Conservation (phyloP, 2,888 invertebrate genomes). For the Conomelus anceps region DNA sequence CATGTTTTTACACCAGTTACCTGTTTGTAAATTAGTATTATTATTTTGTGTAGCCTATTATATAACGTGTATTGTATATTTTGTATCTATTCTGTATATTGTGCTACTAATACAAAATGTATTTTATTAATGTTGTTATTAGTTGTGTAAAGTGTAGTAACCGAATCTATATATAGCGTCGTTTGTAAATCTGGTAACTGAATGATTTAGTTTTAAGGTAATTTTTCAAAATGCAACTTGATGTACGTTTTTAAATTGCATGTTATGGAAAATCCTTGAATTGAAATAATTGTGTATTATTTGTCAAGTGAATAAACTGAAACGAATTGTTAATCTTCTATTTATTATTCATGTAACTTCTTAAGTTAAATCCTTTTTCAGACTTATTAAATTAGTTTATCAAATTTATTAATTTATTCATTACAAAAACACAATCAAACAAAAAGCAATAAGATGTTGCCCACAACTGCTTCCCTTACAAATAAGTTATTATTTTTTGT, state of each 20-base stretch:
- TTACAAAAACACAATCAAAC: no score
- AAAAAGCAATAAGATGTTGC: no score
- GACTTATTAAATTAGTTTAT: neutral
- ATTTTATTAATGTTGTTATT: neutral
- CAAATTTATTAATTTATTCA: no score
- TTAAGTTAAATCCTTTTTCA: neutral
- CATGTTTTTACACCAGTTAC: neutral
- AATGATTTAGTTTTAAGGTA: neutral
- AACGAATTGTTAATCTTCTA: neutral
- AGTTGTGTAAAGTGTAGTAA: neutral
- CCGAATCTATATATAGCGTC: neutral
- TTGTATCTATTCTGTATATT: neutral
- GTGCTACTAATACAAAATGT: neutral
- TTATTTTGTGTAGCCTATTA: neutral
- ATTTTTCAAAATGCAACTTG: neutral
- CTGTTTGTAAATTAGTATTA: neutral
- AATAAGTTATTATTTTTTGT: no score
- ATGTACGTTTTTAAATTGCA: neutral
- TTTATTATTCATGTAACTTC: neutral
- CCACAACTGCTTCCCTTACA: no score
- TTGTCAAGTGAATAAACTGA: neutral
- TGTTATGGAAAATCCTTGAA: neutral
- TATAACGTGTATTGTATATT: neutral
- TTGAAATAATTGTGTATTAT: neutral
- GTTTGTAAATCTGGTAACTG: neutral